phyloP scores from a whole-genome alignment of 1,140 invertebrate genomes.

The Brachionus koreanus region DNA sequence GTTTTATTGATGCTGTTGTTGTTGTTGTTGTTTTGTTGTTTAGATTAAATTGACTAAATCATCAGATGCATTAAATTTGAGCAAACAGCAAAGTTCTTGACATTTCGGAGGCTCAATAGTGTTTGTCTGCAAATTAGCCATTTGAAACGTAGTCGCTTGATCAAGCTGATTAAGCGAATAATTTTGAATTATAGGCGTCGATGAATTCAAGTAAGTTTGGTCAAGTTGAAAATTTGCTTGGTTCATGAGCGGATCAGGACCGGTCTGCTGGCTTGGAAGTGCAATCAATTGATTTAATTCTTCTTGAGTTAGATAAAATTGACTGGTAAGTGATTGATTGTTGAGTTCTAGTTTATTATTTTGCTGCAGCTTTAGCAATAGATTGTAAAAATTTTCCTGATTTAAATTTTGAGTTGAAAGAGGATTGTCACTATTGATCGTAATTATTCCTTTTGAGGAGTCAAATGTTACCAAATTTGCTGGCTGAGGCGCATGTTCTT shows the following conservation, averaged over 20 bases:
- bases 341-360: not conserved
- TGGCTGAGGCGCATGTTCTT: not conserved
- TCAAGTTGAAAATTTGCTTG: not conserved
- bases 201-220: not conserved
- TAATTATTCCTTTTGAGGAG: not conserved
- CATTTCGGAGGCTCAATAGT: not conserved
- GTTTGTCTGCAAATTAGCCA: no score
- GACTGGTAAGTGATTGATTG: constrained; percentile 12
- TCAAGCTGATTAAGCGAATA: not conserved
- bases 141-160: not conserved
- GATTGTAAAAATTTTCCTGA: constrained; percentile 36
- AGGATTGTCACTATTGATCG: not conserved
- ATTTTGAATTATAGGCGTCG: not conserved
- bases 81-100: constrained; percentile 25
- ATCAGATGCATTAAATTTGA: not conserved
- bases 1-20: no score
- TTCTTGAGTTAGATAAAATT: constrained; percentile 29
- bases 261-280: not conserved
- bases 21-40: no score
- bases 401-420: constrained; percentile 13
- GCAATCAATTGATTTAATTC: not conserved
- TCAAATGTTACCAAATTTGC: not conserved
- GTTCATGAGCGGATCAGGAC: not conserved
- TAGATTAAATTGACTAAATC: not conserved
- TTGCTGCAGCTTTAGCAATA: constrained; percentile 7